A percentile compares a stretch with the other conserved stretches of the same genome.
phyloP scores from a whole-genome alignment of 2,888 invertebrate species.

The Halictus ligatus region DNA sequence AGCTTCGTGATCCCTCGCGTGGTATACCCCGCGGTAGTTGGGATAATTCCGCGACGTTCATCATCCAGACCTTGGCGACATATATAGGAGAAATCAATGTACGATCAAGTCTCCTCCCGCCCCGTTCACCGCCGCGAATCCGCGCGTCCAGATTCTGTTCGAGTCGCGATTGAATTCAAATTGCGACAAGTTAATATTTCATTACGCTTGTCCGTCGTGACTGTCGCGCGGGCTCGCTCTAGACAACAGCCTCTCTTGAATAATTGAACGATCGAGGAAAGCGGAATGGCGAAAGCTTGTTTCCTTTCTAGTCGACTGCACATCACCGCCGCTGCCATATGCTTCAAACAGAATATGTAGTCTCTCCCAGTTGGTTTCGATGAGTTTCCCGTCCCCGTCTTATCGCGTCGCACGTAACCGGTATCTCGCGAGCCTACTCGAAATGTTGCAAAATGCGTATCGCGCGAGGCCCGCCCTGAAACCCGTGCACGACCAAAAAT shows the following conservation, averaged over 20 bases:
- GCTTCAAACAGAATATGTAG: not conserved
- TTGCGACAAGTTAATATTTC: slow-evolving; percentile 72
- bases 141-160: slow-evolving; percentile 17
- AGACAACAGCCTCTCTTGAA: slow-evolving; percentile 60
- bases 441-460: no score
- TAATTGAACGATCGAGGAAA: slow-evolving; percentile 77
- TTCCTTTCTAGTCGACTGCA: slow-evolving; percentile 64
- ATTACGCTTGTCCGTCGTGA: slow-evolving; percentile 66
- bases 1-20: no score
- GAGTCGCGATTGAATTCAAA: slow-evolving; percentile 54
- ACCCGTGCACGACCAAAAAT: not conserved
- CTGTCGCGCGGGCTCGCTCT: slow-evolving; percentile 18
- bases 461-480: not conserved
- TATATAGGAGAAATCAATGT: no score
- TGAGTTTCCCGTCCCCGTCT: not conserved
- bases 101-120: no score
- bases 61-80: no score
- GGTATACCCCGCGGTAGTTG: no score
- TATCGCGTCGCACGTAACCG: not conserved
- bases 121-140: not conserved
- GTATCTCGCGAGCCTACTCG: not conserved
- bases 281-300: slow-evolving; percentile 73
- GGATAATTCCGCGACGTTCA: no score
- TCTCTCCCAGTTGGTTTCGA: not conserved
- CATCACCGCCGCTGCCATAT: slow-evolving; percentile 16